Percentiles rank a stretch among this genome's conserved stretches.
phyloP scores from a whole-genome alignment of 2,113 vertebrate species.

The Oryzias curvinotus region DNA sequence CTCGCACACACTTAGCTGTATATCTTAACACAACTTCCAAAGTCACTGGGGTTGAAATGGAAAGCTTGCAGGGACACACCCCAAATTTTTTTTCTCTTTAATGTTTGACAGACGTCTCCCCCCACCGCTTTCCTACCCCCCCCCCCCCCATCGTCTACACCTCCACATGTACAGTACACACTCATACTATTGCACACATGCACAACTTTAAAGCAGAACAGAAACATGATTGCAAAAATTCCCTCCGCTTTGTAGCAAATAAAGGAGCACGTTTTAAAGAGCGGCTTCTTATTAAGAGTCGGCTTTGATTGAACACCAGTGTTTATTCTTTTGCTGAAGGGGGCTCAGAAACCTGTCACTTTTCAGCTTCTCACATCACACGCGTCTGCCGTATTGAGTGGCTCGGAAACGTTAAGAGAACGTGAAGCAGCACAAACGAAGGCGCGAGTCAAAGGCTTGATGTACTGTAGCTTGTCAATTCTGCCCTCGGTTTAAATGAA shows the following conservation, averaged over 20 bases:
- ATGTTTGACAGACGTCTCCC: slow-evolving; percentile 27
- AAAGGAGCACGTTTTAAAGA: slow-evolving; percentile 35
- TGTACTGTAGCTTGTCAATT: slow-evolving; percentile 29
- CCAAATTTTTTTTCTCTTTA: slow-evolving; percentile 12
- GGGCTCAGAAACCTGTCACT: slow-evolving; percentile 52
- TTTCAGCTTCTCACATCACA: slow-evolving; percentile 42
- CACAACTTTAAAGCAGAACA: slow-evolving; percentile 62
- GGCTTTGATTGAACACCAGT: slow-evolving; percentile 54
- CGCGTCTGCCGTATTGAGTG: slow-evolving; percentile 16
- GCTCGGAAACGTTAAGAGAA: slow-evolving; percentile 47
- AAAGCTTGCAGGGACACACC: slow-evolving; percentile 51
- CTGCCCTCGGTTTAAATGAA: slow-evolving; percentile 46
- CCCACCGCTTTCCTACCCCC: not conserved
- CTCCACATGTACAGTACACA: slow-evolving; percentile 5
- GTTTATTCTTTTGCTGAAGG: slow-evolving; percentile 53
- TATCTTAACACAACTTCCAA: slow-evolving; percentile 7
- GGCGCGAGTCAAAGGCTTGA: slow-evolving; percentile 36
- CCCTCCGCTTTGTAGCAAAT: slow-evolving; percentile 42
- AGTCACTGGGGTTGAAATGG: slow-evolving; percentile 16
- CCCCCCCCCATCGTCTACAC: not conserved
- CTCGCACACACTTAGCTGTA: not conserved
- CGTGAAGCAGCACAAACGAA: slow-evolving; percentile 37
- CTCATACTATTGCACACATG: slow-evolving; percentile 6
- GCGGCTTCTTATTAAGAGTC: slow-evolving; percentile 41
- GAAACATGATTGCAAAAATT: slow-evolving; percentile 61